These are phyloP conservation scores for Leucoraja ocellata DNA, from an alignment of 2,797 vertebrate genomes.

Conservation along the genomic window DNA sequence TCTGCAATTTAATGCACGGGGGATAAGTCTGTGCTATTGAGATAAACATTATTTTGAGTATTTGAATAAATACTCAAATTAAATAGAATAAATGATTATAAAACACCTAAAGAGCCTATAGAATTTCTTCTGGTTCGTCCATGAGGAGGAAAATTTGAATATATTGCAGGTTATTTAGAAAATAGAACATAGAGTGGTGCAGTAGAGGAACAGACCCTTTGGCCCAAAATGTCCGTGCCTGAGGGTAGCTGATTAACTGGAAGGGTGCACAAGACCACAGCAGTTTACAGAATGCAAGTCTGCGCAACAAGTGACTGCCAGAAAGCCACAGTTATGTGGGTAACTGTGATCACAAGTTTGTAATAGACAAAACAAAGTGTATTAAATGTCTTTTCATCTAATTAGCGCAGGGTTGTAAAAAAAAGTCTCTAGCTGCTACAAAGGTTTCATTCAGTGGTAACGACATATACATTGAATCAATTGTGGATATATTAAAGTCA, in stretches of 20 bases:
- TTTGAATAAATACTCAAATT: neutral
- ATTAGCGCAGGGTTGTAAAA: neutral
- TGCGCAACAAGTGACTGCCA: neutral
- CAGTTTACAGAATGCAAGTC: neutral
- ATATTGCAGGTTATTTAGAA: neutral
- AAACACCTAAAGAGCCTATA: neutral
- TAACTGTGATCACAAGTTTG: neutral
- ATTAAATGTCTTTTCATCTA: slow-evolving; percentile 10
- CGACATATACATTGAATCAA: neutral
- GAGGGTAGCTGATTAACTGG: slow-evolving; percentile 2
- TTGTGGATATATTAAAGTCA: slow-evolving; percentile 3
- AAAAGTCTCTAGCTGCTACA: neutral
- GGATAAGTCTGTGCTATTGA: neutral
- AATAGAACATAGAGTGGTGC: too few species aligned
- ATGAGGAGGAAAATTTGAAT: neutral
- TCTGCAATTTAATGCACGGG: too few species aligned
- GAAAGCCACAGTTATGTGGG: neutral
- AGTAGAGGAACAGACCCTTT: too few species aligned
- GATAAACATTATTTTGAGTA: neutral
- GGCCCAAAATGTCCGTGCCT: too few species aligned
- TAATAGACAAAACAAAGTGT: slow-evolving; percentile 2
- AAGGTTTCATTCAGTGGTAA: neutral
- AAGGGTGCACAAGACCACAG: neutral
- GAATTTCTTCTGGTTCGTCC: neutral
- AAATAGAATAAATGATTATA: neutral